Evolutionary conservation across 2,888 invertebrate species (phyloP), one percentile per base, ranked within the genome.

Genomic region (Acronicta psi): DNA sequence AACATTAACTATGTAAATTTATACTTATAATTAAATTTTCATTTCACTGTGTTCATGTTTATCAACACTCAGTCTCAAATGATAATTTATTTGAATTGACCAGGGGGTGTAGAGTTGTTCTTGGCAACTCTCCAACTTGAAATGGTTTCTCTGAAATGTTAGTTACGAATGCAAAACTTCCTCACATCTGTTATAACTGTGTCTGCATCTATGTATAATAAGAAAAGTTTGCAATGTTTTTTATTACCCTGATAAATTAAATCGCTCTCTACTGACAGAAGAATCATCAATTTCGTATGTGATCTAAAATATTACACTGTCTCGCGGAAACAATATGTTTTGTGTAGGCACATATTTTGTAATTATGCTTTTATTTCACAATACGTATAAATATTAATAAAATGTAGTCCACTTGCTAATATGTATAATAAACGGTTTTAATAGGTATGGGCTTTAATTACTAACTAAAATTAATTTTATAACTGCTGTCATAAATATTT

Each of bases 91-190:
- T 76, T 65, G 69, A 77, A 83, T 81, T 83, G 79, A 80, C 78
- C 80, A 75, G 79, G 76, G 84, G 81, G 80, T 84, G 83, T 80
- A 72, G 80, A 82, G 68, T 78, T 80, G 76, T 79, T 84, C 72
- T 84, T 90, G 92, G 91, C 87, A 69, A 29, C 31, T 50, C 38
- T 79, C 89, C 91, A 91, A 84, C 62, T 60, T 74, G 63, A 80
- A 84, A 86, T 84, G 77, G 85, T 83, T 88, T 87, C 87, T 83
- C 74, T 79, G 85, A 87, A 88, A 85, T 77, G 79, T 85, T 79
- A 80, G 78, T 45, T 79, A 79, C 79, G 78, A 80, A 82, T 83
- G 77, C 81, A 79, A 81, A 71, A 83, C 80, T 84, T 85, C 83
- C 83, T 82, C 73, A 77, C 75, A 65, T 80, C 72, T 80, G 69